Conservation (phyloP, 2,797 vertebrate genomes). For the Macroramphosus scolopax region DNA sequence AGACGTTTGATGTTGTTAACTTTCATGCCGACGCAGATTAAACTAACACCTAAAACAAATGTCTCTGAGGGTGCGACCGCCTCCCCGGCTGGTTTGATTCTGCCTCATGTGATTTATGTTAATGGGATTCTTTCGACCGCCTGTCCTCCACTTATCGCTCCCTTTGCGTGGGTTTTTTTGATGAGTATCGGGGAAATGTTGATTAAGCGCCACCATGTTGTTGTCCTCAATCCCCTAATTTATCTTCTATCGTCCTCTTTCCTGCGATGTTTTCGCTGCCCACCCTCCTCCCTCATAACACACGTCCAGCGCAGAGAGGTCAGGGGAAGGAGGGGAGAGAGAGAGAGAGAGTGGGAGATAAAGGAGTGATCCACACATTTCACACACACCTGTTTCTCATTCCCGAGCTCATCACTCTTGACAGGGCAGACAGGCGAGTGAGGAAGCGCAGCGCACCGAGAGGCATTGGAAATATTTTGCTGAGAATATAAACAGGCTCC, state of each 20-base stretch:
- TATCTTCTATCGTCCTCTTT: too few species aligned
- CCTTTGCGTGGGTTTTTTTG: constrained; percentile 4
- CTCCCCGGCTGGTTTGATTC: too few species aligned
- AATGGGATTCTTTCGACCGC: neutral
- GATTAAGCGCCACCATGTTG: neutral
- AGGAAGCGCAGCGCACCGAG: constrained; percentile 43
- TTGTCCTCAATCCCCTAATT: neutral
- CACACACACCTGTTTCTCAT: constrained; percentile 79
- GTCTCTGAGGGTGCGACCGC: too few species aligned
- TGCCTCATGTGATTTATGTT: neutral
- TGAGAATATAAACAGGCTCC: constrained; percentile 43
- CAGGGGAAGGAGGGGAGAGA: neutral
- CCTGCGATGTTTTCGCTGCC: constrained; percentile 40
- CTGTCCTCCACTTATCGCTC: neutral
- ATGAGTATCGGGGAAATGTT: neutral
- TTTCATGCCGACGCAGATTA: constrained; percentile 13
- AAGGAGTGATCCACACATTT: constrained; percentile 57
- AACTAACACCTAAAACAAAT: constrained; percentile 8
- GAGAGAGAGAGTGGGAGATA: constrained; percentile 41
- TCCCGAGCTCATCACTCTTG: constrained; percentile 66
- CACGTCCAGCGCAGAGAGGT: constrained; percentile 31
- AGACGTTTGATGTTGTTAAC: too few species aligned
- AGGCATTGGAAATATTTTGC: constrained; percentile 55
- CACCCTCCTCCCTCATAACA: constrained; percentile 42
- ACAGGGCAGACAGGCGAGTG: constrained; percentile 46